These are phyloP conservation scores for Allacma fusca DNA, from an alignment of 2,888 invertebrate species.

Conservation along the genomic window DNA sequence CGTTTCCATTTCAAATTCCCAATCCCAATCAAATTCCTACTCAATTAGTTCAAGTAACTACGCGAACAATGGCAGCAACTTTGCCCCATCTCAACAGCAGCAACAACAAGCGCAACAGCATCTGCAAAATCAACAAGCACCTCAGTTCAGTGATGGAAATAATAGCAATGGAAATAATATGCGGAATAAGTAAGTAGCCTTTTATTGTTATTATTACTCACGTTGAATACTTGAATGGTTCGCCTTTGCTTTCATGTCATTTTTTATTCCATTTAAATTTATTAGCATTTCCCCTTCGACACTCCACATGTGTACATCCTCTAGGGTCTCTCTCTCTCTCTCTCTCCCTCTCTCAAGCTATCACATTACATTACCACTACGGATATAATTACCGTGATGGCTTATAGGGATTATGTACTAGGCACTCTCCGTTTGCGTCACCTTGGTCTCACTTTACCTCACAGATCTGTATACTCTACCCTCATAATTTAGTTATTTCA, in stretches of 20 bases:
- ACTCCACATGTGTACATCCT: too few species aligned
- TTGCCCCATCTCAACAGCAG: neutral
- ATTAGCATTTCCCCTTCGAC: too few species aligned
- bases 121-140: neutral
- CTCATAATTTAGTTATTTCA: neutral
- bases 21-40: constrained; percentile 39
- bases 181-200: constrained; percentile 39
- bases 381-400: too few species aligned
- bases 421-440: neutral
- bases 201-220: constrained; percentile 2
- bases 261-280: too few species aligned
- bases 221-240: too few species aligned
- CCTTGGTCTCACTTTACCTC: neutral
- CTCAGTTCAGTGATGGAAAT: constrained; percentile 16
- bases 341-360: too few species aligned
- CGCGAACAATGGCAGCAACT: constrained; percentile 19
- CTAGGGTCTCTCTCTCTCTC: too few species aligned
- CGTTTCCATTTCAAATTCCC: constrained; percentile 38
- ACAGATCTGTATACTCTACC: neutral
- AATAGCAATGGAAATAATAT: constrained; percentile 31
- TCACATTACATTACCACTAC: too few species aligned
- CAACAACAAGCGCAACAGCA: constrained; percentile 17
- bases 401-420: too few species aligned
- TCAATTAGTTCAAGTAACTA: constrained; percentile 34
- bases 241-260: too few species aligned